Evolutionary conservation across 2,113 vertebrate genomes (phyloP).

Genomic region (Pluvianellus socialis): DNA sequence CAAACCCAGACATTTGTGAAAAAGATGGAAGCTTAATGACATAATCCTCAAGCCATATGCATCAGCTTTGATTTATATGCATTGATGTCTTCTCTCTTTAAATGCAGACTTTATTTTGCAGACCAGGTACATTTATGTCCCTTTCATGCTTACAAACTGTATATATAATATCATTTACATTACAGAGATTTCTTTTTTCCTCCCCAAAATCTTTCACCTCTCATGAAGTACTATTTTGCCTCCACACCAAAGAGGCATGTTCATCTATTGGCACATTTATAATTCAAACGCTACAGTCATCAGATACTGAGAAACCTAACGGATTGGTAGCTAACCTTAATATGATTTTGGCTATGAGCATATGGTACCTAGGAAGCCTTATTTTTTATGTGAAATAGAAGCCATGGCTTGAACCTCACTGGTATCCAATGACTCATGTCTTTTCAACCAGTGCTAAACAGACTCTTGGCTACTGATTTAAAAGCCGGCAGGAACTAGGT

Average conservation of each 20-base stretch:
- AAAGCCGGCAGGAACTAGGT: neutral
- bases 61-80: neutral
- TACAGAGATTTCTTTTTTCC: neutral
- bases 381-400: neutral
- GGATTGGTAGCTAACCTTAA: neutral
- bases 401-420: neutral
- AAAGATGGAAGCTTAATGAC: neutral
- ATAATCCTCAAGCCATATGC: neutral
- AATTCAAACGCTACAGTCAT: neutral
- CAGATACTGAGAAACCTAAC: neutral
- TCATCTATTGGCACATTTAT: neutral
- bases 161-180: neutral
- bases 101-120: constrained; percentile 56
- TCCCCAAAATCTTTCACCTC: neutral
- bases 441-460: neutral
- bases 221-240: neutral
- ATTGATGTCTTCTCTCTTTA: constrained; percentile 16
- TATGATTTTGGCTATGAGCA: neutral
- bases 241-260: neutral
- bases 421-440: neutral
- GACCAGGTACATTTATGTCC: constrained; percentile 41
- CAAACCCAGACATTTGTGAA: neutral
- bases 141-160: neutral
- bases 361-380: neutral
- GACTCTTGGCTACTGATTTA: neutral